These are phyloP conservation scores for Zeuzera pyrina DNA, from an alignment of 2,888 invertebrate species.

Conservation along the genomic window DNA sequence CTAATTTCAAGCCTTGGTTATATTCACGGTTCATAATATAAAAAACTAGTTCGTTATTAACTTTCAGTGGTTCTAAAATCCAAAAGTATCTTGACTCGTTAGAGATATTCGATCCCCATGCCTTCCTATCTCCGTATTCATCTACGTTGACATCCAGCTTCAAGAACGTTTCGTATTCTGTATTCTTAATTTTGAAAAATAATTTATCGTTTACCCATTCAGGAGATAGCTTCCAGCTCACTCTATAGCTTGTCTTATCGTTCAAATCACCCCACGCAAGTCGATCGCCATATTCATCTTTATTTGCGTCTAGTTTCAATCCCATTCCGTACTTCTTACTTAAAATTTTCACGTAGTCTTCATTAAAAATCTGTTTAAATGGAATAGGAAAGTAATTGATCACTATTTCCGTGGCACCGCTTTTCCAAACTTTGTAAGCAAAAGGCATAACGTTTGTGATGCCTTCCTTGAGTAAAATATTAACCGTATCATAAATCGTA, in stretches of 20 bases:
- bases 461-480: slow-evolving; percentile 17
- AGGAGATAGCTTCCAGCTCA: slow-evolving; percentile 27
- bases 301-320: slow-evolving; percentile 19
- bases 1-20: slow-evolving; percentile 23
- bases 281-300: slow-evolving; percentile 16
- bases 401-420: slow-evolving; percentile 16
- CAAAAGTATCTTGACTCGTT: slow-evolving; percentile 18
- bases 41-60: slow-evolving; percentile 20
- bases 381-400: slow-evolving; percentile 20
- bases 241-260: slow-evolving; percentile 16
- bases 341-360: slow-evolving; percentile 20
- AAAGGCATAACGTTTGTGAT: slow-evolving; percentile 18
- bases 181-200: slow-evolving; percentile 24
- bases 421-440: slow-evolving; percentile 25
- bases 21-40: slow-evolving; percentile 23
- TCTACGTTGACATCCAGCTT: slow-evolving; percentile 20
- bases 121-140: slow-evolving; percentile 20
- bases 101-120: slow-evolving; percentile 17
- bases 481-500: slow-evolving; percentile 17
- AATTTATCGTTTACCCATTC: slow-evolving; percentile 20
- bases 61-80: slow-evolving; percentile 22
- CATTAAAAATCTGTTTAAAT: slow-evolving; percentile 21
- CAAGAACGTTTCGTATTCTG: slow-evolving; percentile 21
- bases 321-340: slow-evolving; percentile 19
- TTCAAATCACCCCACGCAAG: slow-evolving; percentile 21